These are phyloP conservation scores for Diaphora mendica DNA, from an alignment of 2,888 invertebrate species.

Conservation along the genomic window DNA sequence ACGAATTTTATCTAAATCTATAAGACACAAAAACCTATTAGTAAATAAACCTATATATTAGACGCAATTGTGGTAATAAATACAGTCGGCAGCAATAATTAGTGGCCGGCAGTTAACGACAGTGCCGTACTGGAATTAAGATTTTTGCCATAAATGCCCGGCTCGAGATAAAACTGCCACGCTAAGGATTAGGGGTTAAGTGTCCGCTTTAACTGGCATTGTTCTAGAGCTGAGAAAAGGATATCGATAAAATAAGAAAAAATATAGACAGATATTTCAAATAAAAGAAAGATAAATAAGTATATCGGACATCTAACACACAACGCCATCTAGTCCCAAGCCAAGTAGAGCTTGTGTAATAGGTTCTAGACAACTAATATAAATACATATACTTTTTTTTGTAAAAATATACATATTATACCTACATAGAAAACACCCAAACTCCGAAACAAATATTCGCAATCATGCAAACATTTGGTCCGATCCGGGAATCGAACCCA, in stretches of 20 bases:
- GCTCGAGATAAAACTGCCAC: slow-evolving; percentile 77
- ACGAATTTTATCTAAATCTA: not conserved
- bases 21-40: not conserved
- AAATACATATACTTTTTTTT: too few relatives aligned
- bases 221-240: slow-evolving; percentile 61
- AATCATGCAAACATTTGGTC: too few relatives aligned
- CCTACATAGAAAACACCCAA: too few relatives aligned
- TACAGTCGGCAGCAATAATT: slow-evolving; percentile 82
- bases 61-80: slow-evolving; percentile 74
- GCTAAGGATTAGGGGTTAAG: slow-evolving; percentile 85
- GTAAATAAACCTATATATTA: slow-evolving; percentile 44
- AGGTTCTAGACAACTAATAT: too few relatives aligned
- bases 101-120: slow-evolving; percentile 84
- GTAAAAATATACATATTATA: too few relatives aligned
- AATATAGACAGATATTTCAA: not conserved
- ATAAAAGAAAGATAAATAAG: not conserved
- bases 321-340: too few relatives aligned
- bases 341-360: too few relatives aligned
- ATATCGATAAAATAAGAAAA: slow-evolving; percentile 49
- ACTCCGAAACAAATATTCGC: too few relatives aligned
- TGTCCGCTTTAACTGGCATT: slow-evolving; percentile 83
- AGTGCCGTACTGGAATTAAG: slow-evolving; percentile 80
- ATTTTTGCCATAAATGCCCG: slow-evolving; percentile 85
- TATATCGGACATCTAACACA: too few relatives aligned
- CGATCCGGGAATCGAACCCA: too few relatives aligned